Evolutionary conservation across 2,888 invertebrate species (phyloP), one percentile per base, ranked within the genome.

Genomic region (Germaria angustata): DNA sequence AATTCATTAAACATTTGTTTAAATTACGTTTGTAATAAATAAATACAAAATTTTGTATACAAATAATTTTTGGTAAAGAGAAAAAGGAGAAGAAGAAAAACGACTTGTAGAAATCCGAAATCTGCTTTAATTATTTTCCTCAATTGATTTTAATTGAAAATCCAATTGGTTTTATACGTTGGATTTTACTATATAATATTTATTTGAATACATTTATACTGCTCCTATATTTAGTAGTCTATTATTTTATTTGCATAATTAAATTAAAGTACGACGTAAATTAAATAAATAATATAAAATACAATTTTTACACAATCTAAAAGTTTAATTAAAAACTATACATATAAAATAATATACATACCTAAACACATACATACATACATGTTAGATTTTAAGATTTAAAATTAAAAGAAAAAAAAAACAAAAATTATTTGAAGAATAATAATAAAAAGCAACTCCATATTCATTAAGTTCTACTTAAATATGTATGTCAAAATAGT

Each of bases 381-480:
- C 39, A 59, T 61, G 28, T 24, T 79, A 79, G 71, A 9, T 34
- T 59, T 49, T 75, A 82, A 82, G 78, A 59, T 32, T 55, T 46
- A 77, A 71, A 66, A 65, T 36, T 24, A 57, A 69, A 68, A 51
- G 15, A 41, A 68, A 44, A 59, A 32, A 75, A 61, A 65, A 57
- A 71, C n/a, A 71, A 32, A 75, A 68, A 75, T 63, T 15, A 41
- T 59, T 79, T 80, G 39, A 80, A 41, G n/a, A 71, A 49, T 69
- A 65, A 80, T 53, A 77, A 51, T 68, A 73, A 72, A 80, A 57
- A 61, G 39, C 32, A 80, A 81, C 68, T 73, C 72, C 81, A 73
- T 78, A 81, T 73, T 77, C 53, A 72, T 76, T 80, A 80, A 80
- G 83, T 76, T 53, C 71, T 75, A 80, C 76, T 75, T 81, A 78